Evolutionary conservation across 35 echinoderm and acorn worm species (phyloP).

Genomic region (Ophiothrix spiculata): DNA sequence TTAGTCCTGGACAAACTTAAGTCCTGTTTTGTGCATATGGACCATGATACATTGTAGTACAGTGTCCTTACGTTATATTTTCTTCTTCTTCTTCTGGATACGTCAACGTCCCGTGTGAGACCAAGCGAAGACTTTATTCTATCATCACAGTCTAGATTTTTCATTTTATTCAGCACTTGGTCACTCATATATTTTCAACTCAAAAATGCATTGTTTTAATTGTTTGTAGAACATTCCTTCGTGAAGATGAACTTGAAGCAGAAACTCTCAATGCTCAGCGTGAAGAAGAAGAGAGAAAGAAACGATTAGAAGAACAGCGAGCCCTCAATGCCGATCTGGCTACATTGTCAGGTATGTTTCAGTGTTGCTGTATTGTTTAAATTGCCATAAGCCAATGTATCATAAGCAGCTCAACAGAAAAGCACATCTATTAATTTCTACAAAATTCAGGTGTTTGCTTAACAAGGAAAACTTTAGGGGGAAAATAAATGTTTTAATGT

Average conservation of each 20-base stretch:
- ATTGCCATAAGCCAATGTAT: not conserved
- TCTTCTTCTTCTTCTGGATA: no score
- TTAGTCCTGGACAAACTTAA: no score
- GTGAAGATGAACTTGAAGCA: slow-evolving; percentile 53
- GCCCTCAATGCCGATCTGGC: not conserved
- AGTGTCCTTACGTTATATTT: no score
- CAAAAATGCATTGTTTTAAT: no score
- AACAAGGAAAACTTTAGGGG: no score
- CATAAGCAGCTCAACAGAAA: not conserved
- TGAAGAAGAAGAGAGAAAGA: slow-evolving; percentile 85
- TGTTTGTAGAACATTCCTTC: slow-evolving; percentile 57
- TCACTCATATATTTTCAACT: no score
- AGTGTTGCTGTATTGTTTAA: not conserved
- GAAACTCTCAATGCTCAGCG: slow-evolving; percentile 74
- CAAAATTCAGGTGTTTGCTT: not conserved
- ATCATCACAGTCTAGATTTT: no score
- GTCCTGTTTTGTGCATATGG: no score
- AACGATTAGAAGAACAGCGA: slow-evolving; percentile 74
- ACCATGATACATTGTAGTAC: not conserved
- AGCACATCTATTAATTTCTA: not conserved
- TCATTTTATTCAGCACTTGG: no score
- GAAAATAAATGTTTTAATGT: no score
- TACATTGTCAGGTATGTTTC: not conserved
- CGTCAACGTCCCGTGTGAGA: no score
- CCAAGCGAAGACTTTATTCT: no score